Evolutionary conservation across 2,113 vertebrate genomes (phyloP).

Genomic region (Mesoclemmys tuberculata): DNA sequence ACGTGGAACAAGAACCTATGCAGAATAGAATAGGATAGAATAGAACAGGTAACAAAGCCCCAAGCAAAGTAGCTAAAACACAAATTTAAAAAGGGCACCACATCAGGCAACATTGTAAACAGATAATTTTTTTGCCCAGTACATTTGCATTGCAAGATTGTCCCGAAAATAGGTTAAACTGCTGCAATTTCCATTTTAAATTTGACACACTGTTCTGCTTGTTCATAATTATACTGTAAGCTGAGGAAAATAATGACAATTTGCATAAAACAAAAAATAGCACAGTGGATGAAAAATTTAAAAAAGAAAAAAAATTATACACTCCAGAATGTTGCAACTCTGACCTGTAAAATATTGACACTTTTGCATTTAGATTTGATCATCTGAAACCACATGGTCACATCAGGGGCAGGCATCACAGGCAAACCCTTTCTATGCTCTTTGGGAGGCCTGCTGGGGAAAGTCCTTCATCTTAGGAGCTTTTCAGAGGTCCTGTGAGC

Average conservation of each 20-base stretch:
- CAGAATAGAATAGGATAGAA: background rate
- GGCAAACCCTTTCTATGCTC: background rate
- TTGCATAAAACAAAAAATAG: background rate
- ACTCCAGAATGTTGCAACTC: background rate
- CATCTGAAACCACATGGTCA: background rate
- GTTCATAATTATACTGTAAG: background rate
- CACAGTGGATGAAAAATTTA: too few species aligned
- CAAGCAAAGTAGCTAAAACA: background rate
- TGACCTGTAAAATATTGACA: background rate
- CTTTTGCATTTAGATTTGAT: background rate
- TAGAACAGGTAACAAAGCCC: background rate
- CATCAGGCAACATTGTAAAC: background rate
- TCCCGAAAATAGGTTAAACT: background rate
- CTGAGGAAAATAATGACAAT: background rate
- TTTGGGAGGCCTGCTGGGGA: background rate
- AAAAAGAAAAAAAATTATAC: background rate
- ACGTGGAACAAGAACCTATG: background rate
- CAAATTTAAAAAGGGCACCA: background rate
- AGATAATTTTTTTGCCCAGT: background rate
- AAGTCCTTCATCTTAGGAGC: background rate
- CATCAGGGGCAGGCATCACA: background rate
- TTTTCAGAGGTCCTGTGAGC: background rate
- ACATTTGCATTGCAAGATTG: background rate
- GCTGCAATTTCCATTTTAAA: background rate
- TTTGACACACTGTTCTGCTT: background rate